phyloP scores from a whole-genome alignment of 2,888 invertebrate species.

The Resseliella maxima region DNA sequence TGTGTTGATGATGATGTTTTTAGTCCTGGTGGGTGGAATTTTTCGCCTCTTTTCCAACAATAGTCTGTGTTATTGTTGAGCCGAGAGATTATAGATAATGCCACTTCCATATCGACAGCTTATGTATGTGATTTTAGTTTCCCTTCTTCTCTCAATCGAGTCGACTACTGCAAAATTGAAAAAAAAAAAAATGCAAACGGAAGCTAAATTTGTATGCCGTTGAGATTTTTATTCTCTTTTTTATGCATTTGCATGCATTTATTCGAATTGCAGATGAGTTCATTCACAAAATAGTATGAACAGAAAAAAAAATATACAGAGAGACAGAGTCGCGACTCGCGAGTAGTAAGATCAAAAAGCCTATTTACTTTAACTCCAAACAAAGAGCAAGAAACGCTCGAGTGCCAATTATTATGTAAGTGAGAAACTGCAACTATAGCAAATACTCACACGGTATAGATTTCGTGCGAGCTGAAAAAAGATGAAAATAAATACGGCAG shows the following conservation, averaged over 20 bases:
- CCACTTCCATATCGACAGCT: too few relatives aligned
- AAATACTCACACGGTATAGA: slow-evolving; percentile 27
- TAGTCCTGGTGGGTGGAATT: neutral
- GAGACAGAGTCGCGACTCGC: neutral
- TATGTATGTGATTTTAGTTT: too few relatives aligned
- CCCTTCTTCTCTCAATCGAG: too few relatives aligned
- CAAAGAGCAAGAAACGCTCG: neutral
- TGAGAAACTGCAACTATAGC: neutral
- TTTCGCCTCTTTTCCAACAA: neutral
- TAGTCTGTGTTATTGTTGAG: too few relatives aligned
- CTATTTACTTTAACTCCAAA: neutral
- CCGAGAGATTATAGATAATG: too few relatives aligned
- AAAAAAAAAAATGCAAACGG: neutral
- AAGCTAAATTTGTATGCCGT: neutral
- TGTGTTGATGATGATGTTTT: neutral
- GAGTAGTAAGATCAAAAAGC: neutral
- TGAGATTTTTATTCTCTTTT: neutral
- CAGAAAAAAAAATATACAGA: neutral
- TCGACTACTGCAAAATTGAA: too few relatives aligned
- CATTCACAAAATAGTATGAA: neutral
- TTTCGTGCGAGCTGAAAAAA: neutral
- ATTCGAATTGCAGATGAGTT: slow-evolving; percentile 44
- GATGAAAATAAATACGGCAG: too few relatives aligned
- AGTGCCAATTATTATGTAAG: slow-evolving; percentile 35
- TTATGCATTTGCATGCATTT: neutral